Percentiles rank a stretch among this genome's conserved stretches.
phyloP scores from a whole-genome alignment of 2,888 invertebrate genomes.

The Lapara coniferarum region DNA sequence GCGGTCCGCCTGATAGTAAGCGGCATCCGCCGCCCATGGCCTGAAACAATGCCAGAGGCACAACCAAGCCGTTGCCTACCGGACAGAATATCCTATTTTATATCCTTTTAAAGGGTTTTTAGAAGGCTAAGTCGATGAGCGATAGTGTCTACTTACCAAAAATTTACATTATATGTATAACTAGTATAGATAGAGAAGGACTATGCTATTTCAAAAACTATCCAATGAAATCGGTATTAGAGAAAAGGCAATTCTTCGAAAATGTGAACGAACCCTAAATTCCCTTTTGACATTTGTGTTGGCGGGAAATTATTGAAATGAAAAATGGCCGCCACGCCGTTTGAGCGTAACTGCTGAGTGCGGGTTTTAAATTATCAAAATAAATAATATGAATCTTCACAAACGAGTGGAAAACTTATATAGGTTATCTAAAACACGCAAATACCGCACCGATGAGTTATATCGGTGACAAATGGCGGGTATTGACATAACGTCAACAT shows the following conservation, averaged over 20 bases:
- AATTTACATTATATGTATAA: too few relatives aligned
- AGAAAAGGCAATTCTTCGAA: background rate
- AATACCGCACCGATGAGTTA: constrained; percentile 8
- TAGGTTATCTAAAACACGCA: background rate
- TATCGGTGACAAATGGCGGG: background rate
- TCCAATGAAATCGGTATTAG: background rate
- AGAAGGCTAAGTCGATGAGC: too few relatives aligned
- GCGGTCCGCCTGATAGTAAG: too few relatives aligned
- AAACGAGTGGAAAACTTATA: constrained; percentile 8
- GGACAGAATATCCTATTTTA: too few relatives aligned
- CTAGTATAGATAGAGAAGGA: too few relatives aligned
- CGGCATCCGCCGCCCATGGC: too few relatives aligned
- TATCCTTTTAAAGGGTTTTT: too few relatives aligned
- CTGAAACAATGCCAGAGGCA: too few relatives aligned
- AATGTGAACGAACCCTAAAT: constrained; percentile 28
- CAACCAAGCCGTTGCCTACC: too few relatives aligned
- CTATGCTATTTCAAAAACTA: too few relatives aligned
- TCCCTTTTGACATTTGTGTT: constrained; percentile 37
- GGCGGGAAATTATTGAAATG: constrained; percentile 39
- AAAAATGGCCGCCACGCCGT: constrained; percentile 35
- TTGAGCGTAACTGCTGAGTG: constrained; percentile 32
- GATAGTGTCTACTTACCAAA: too few relatives aligned
- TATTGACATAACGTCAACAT: background rate
- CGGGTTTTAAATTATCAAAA: constrained; percentile 28
- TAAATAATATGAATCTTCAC: constrained; percentile 18